A percentile compares a stretch with the other conserved stretches of the same genome.
phyloP scores from a whole-genome alignment of 2,888 invertebrate genomes.

The Drosophila nr. medialis region DNA sequence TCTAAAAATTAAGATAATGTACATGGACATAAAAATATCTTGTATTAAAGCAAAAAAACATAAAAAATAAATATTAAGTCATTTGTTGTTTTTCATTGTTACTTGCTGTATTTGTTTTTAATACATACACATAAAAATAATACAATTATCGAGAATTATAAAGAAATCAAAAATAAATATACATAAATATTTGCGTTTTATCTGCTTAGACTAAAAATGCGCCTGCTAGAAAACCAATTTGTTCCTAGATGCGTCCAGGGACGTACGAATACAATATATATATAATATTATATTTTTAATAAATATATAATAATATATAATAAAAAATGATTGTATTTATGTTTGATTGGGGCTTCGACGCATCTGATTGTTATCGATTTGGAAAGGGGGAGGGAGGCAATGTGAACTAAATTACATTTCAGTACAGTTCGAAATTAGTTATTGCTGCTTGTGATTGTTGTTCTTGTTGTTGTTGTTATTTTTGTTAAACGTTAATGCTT shows the following conservation, averaged over 20 bases:
- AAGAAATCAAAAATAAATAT: conserved; percentile 62
- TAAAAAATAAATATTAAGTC: not conserved
- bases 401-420: conserved; percentile 57
- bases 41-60: not conserved
- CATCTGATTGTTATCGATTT: conserved; percentile 26
- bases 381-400: conserved; percentile 4
- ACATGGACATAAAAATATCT: not conserved
- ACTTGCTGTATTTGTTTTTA: conserved; percentile 69
- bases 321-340: conserved; percentile 15
- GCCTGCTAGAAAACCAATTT: conserved; percentile 31
- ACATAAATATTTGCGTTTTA: conserved; percentile 49
- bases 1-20: not conserved
- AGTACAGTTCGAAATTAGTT: conserved; percentile 64
- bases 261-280: conserved; percentile 1
- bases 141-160: conserved; percentile 57
- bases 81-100: conserved; percentile 39
- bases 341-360: conserved; percentile 20
- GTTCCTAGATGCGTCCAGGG: conserved; percentile 20
- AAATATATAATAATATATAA: conserved; percentile 2
- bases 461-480: conserved; percentile 14
- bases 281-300: conserved; percentile 24
- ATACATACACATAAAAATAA: conserved; percentile 69
- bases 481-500: conserved; percentile 42
- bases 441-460: conserved; percentile 41
- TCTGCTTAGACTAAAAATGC: conserved; percentile 44